Evolutionary conservation across 2,113 vertebrate species (phyloP), one percentile per base, ranked within the genome.

Genomic region (Camelus bactrianus): DNA sequence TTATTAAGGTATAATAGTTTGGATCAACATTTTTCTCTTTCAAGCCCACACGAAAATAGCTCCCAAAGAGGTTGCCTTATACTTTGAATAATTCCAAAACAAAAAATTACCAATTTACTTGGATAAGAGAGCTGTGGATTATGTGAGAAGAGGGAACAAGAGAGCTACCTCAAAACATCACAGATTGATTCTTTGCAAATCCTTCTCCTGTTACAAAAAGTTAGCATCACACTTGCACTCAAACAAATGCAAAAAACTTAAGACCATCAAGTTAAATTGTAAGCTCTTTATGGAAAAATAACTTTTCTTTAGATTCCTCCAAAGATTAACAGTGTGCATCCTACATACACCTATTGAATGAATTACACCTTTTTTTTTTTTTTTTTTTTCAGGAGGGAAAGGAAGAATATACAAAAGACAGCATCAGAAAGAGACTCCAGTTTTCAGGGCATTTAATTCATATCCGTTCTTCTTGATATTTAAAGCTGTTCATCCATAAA

Each of bases 261-360:
- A 75, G 48, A 93, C 67, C 22, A 85, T 46, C 50, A 92, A 85
- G 42, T 86, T 84, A 95, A 85, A 90, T 13, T 89, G 26, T 42
- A 86, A 93, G 54, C 38, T 94, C 32, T 97, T 89, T 24, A 81
- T 73, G 32, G 32, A 88, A 94, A 97, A 95, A 56, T 38, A 60
- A 86, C 56, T 82, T 91, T 91, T 38, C 26, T 80, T 92, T 72
- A 75, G 77, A 30, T 89, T 87, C 38, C 22, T 80, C 28, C 50
- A 50, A 72, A 85, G 77, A 91, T 69, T 94, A 93, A 73, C 12
- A 91, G 54, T 82, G 42, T 81, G 69, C 48, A 77, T 46, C 19
- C 52, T 91, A n/a, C 3, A 65, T 32, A 89, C 3, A 1, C 56
- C 52, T 35, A 73, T 15, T 8, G 14, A 88, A 83, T 67, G 30